Conservation (phyloP, 2,888 invertebrate genomes). For the Ischnus inquisitorius region DNA sequence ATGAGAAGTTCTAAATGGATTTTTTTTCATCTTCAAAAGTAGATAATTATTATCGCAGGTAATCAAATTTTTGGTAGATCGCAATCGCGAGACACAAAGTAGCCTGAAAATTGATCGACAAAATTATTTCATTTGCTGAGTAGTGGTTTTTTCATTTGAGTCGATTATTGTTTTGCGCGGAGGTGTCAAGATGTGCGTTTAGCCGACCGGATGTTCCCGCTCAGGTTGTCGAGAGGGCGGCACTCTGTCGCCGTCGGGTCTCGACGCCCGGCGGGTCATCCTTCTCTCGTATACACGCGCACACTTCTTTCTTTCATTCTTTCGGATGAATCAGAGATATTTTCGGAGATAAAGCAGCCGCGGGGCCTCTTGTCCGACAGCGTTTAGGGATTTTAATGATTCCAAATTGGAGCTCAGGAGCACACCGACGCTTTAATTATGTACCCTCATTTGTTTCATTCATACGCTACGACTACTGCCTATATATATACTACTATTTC, state of each 20-base stretch:
- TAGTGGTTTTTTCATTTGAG: neutral
- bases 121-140: neutral
- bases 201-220: constrained; percentile 75
- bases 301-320: constrained; percentile 30
- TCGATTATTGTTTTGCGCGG: constrained; percentile 52
- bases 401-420: constrained; percentile 79
- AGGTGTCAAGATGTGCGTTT: constrained; percentile 73
- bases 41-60: neutral
- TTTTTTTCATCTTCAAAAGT: too few species aligned
- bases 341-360: constrained; percentile 76
- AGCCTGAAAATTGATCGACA: neutral
- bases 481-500: constrained; percentile 46
- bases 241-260: constrained; percentile 36
- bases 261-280: constrained; percentile 27
- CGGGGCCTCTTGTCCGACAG: constrained; percentile 74
- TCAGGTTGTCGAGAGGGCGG: constrained; percentile 32
- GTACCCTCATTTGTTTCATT: constrained; percentile 83
- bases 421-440: constrained; percentile 81
- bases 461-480: constrained; percentile 68
- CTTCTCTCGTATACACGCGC: constrained; percentile 33
- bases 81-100: neutral
- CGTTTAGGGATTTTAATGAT: constrained; percentile 82
- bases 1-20: neutral
- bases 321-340: constrained; percentile 77
- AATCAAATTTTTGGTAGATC: neutral